Base-by-base conservation (phyloP, 2,797 vertebrate genomes). In the Calcarius lapponicus region DNA sequence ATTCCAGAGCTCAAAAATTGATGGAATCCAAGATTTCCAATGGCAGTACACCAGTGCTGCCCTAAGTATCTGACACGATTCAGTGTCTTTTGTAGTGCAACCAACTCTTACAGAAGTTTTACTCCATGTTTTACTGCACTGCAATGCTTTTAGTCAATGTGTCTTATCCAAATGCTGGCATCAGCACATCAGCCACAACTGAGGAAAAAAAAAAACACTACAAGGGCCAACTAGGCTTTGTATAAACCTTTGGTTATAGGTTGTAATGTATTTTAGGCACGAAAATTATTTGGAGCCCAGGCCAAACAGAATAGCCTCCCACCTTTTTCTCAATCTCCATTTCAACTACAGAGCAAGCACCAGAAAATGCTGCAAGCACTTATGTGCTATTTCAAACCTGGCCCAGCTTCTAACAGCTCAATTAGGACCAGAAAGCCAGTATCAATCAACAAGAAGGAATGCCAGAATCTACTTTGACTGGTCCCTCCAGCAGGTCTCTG, bases 371-470 rank as follows among this genome's bases (percentile, higher is more conserved):
- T 86, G 17, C 13, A 86, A 95, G 65, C 17, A 58, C 32, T 93
- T 89, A 42, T 6, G 7, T 64, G 75, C 48, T 76, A 70, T 91
- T 93, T 96, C 65, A 93, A 87, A 93, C 34, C 80, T 88, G 45
- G 43, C 21, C 95, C 79, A 74, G 70, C 29, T 54, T 92, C 79
- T 78, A 82, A 78, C 60, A 73, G 51, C 62, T 65, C 76, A 81
- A 4, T 80, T 75, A 92, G 72, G 60, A 81, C 79, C 42, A 93
- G 60, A 29, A 95, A 95, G 32, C 61, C 65, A 80, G 54, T 70
- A 91, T 50, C 88, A 95, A 61, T 87, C 79, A 88, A 84, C 65
- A 47, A 86, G 36, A 89, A 42, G 71, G 87, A 96, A 93, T 26
- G 76, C 4, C 38, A 90, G 13, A 54, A 78, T 25, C 24, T 85